These are phyloP conservation scores for Perognathus longimembris DNA, from an alignment of 2,113 vertebrate species.

Conservation along the genomic window DNA sequence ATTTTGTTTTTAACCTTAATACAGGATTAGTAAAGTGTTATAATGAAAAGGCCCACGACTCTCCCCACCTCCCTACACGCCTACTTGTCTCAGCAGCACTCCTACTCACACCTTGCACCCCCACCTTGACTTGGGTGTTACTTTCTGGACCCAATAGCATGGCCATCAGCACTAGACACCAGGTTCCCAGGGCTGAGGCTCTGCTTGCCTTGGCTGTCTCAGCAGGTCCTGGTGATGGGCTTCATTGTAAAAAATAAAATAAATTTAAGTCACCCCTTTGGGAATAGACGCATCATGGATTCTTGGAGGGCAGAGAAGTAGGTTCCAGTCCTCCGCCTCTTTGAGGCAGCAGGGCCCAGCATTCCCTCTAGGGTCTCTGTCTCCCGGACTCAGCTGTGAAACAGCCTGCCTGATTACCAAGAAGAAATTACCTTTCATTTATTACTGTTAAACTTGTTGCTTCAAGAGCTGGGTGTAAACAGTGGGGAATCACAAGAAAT, in stretches of 20 bases:
- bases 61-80: not conserved
- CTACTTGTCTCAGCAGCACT: not conserved
- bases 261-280: not conserved
- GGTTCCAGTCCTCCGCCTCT: not conserved
- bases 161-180: not conserved
- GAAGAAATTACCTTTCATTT: slow-evolving; percentile 19
- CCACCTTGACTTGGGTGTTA: not conserved
- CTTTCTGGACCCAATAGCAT: not conserved
- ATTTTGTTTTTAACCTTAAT: slow-evolving; percentile 68
- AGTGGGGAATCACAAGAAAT: slow-evolving; percentile 59
- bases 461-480: slow-evolving; percentile 39
- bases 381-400: not conserved
- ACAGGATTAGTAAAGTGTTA: slow-evolving; percentile 31
- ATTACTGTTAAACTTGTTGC: slow-evolving; percentile 22
- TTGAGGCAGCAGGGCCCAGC: not conserved
- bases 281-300: not conserved
- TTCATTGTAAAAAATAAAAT: not conserved
- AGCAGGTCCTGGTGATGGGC: not conserved
- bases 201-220: not conserved
- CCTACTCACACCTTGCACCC: not conserved
- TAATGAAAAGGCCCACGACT: fast-evolving
- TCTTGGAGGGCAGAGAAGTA: slow-evolving; percentile 1
- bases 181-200: not conserved
- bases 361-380: not conserved
- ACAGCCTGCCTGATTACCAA: not conserved